Conservation (phyloP, 2,888 invertebrate species). For the Drosophila peninsularis region DNA sequence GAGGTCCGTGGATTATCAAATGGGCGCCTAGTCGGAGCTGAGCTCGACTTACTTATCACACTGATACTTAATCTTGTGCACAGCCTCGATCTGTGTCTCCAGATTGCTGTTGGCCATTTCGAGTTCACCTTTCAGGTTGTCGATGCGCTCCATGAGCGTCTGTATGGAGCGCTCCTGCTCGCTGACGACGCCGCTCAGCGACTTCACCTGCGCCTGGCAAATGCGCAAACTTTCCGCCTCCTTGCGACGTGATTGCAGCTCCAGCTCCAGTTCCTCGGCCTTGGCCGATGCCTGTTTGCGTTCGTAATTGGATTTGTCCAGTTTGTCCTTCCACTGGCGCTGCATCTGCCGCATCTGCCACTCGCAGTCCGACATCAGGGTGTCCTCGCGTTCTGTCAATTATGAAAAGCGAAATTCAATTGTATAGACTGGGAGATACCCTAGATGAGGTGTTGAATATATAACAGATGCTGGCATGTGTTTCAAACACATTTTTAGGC, state of each 20-base stretch:
- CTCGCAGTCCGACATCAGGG: conserved; percentile 91
- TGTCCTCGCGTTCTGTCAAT: conserved; percentile 87
- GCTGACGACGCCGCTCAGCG: conserved; percentile 86
- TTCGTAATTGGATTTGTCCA: conserved; percentile 87
- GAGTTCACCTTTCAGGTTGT: conserved; percentile 86
- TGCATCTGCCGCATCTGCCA: conserved; percentile 93
- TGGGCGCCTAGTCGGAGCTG: too few relatives aligned
- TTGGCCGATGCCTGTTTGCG: conserved; percentile 86
- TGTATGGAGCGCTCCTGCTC: conserved; percentile 86
- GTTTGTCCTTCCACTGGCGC: conserved; percentile 87
- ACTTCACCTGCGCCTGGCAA: conserved; percentile 86
- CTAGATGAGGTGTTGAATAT: neutral
- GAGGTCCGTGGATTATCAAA: neutral
- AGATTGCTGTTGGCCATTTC: conserved; percentile 86
- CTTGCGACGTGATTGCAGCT: conserved; percentile 76
- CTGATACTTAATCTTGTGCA: conserved; percentile 84
- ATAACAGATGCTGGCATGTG: too few relatives aligned
- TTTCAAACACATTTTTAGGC: neutral
- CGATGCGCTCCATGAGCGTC: conserved; percentile 86
- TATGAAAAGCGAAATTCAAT: neutral
- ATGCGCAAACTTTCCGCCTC: conserved; percentile 86
- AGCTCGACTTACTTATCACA: conserved; percentile 82
- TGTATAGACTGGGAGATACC: neutral
- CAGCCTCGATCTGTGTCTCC: conserved; percentile 85
- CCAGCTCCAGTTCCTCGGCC: conserved; percentile 72